Conservation (phyloP, 1,140 invertebrate genomes). For the Apis mellifera region DNA sequence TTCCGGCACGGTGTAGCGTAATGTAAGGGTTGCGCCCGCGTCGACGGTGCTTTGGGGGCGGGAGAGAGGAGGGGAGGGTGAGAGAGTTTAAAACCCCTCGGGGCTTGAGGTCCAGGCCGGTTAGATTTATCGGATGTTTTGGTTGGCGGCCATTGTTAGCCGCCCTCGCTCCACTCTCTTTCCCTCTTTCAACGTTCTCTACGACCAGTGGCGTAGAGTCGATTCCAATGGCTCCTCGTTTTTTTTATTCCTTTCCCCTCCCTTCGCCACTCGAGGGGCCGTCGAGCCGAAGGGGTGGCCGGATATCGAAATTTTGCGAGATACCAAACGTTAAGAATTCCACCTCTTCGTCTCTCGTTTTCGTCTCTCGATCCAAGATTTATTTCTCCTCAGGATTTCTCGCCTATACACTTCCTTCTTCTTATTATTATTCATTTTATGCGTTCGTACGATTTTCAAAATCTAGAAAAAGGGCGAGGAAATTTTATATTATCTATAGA, state of each 20-base stretch:
- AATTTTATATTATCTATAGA: not conserved
- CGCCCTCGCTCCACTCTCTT: conserved; percentile 67
- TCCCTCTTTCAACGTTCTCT: conserved; percentile 65
- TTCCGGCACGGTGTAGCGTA: conserved; percentile 73
- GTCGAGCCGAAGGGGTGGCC: not conserved
- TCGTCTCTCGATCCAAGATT: too few species aligned
- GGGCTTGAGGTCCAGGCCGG: conserved; percentile 80
- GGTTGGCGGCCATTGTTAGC: conserved; percentile 81
- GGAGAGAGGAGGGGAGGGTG: conserved; percentile 18
- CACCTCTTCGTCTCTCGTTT: not conserved
- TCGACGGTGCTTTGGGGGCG: conserved; percentile 67
- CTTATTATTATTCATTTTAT: too few species aligned
- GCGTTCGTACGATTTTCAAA: not conserved
- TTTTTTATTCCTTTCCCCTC: conserved; percentile 39
- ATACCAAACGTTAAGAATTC: conserved; percentile 11
- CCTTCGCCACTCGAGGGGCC: not conserved
- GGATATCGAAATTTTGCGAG: conserved; percentile 7
- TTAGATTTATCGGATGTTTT: conserved; percentile 83
- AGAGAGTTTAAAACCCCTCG: conserved; percentile 80
- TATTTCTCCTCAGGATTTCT: too few species aligned
- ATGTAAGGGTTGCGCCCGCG: conserved; percentile 80
- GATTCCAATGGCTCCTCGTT: conserved; percentile 51
- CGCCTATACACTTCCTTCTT: too few species aligned
- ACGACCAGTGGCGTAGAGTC: conserved; percentile 60
- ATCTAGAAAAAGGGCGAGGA: not conserved